Conservation (phyloP, 2,888 invertebrate genomes). For the Hololepta plana region DNA sequence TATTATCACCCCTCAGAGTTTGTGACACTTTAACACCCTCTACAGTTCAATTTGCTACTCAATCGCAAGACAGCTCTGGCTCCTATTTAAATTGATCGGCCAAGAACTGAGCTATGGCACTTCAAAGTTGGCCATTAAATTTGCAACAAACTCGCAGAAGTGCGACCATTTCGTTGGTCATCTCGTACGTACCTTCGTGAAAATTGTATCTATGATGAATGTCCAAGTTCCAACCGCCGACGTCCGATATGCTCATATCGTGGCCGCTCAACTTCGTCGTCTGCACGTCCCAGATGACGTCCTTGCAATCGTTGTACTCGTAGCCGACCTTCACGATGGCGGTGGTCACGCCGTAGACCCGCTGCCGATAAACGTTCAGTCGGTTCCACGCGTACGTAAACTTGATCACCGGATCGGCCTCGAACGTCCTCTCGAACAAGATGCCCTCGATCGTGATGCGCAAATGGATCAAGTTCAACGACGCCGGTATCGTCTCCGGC, state of each 20-base stretch:
- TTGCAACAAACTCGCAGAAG: too few species aligned
- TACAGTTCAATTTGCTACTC: too few species aligned
- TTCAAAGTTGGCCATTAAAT: too few species aligned
- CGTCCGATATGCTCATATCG: constrained; percentile 92
- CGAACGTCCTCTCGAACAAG: constrained; percentile 79
- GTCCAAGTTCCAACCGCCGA: constrained; percentile 95
- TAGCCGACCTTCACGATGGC: constrained; percentile 94
- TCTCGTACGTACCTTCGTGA: constrained; percentile 74
- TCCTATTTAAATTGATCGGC: too few species aligned
- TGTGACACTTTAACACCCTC: too few species aligned
- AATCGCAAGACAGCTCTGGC: too few species aligned
- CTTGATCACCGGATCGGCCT: constrained; percentile 91
- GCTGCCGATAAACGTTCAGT: constrained; percentile 85
- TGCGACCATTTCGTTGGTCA: too few species aligned
- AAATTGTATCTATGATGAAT: constrained; percentile 96
- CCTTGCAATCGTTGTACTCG: constrained; percentile 81
- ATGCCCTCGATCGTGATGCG: constrained; percentile 90
- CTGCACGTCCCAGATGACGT: constrained; percentile 90
- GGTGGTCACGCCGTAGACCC: constrained; percentile 91
- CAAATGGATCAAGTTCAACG: constrained; percentile 75
- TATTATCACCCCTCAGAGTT: too few species aligned
- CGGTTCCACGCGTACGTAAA: constrained; percentile 97
- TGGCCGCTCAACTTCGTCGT: constrained; percentile 90
- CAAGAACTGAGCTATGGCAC: too few species aligned
- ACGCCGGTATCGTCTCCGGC: constrained; percentile 62